Conservation (phyloP, 2,113 vertebrate species). For the Podarcis cretensis region DNA sequence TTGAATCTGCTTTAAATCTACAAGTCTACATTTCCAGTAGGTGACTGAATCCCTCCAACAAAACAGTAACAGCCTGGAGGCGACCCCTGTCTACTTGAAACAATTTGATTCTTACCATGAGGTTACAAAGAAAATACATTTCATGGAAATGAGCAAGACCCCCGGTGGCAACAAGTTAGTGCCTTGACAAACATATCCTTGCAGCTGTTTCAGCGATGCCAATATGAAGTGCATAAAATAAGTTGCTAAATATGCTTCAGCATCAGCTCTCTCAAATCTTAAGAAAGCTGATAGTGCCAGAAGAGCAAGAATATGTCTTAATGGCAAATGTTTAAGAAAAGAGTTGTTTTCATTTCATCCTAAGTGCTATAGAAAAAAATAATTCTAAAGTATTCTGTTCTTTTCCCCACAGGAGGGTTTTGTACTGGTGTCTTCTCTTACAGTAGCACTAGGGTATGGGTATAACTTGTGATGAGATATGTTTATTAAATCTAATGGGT, state of each 20-base stretch:
- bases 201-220: constrained; percentile 58
- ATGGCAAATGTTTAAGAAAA: constrained; percentile 37
- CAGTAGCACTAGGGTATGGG: not conserved
- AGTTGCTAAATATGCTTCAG: constrained; percentile 60
- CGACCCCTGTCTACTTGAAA: not conserved
- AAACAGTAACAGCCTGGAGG: too few relatives aligned
- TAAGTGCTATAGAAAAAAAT: not conserved
- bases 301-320: constrained; percentile 49
- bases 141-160: not conserved
- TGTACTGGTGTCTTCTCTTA: too few relatives aligned
- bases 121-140: not conserved
- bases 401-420: too few relatives aligned
- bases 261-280: constrained; percentile 45
- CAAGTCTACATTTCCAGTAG: too few relatives aligned
- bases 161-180: constrained; percentile 12
- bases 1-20: too few relatives aligned
- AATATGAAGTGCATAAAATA: constrained; percentile 62
- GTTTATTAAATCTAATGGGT: too few relatives aligned
- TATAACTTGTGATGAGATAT: not conserved
- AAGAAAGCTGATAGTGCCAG: constrained; percentile 45
- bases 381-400: not conserved
- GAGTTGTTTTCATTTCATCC: not conserved
- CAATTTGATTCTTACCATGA: not conserved
- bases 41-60: too few relatives aligned
- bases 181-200: constrained; percentile 57